Base-by-base conservation (phyloP, 1,140 invertebrate species). In the Drosophila sp. region DNA sequence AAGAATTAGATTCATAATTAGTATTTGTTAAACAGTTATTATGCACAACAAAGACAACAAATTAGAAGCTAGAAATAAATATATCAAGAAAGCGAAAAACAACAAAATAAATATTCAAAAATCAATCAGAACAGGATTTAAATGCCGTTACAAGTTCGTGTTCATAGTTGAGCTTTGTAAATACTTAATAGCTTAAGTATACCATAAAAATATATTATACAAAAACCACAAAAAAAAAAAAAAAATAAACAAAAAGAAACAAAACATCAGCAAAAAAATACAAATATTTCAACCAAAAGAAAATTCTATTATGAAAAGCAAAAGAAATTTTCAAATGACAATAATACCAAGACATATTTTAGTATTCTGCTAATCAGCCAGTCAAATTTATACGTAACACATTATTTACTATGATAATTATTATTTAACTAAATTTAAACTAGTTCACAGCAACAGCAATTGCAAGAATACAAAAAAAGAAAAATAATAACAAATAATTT, bases 141-240 rank as follows among this genome's bases (percentile, higher is more conserved):
- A 80, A 64, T 79, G 70, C 71, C 70, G 84, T 89, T 80, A 61
- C 70, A 78, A 84, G 85, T 80, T 89, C 84, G 78, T 84, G 80
- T 90, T 89, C 69, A 70, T 72, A 78, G 78, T 84, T 89, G 84
- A 84, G 77, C 85, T 89, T 89, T 90, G 84, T 89, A 89, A 84
- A 89, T 89, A 89, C 84, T 89, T 89, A 89, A 89, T 89, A 89
- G 84, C 55, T 90, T 89, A 89, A 89, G 84, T 84, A 87, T 87
- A 71, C 74, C 55, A 64, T 75, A 71, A 61, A 66, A 41, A 38
- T 35, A 64, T 50, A 23, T 50, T 50, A 66, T 64, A 79, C 41
- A 73, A 79, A 63, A 60, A 60, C 70, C 30, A 38, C 58, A 57
- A 61, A 54, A 60, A 80, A 56, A 70, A 80, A 56, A 70, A 30